Evolutionary conservation across 2,888 invertebrate species (phyloP).

Genomic region (Agrenia bidenticulata): DNA sequence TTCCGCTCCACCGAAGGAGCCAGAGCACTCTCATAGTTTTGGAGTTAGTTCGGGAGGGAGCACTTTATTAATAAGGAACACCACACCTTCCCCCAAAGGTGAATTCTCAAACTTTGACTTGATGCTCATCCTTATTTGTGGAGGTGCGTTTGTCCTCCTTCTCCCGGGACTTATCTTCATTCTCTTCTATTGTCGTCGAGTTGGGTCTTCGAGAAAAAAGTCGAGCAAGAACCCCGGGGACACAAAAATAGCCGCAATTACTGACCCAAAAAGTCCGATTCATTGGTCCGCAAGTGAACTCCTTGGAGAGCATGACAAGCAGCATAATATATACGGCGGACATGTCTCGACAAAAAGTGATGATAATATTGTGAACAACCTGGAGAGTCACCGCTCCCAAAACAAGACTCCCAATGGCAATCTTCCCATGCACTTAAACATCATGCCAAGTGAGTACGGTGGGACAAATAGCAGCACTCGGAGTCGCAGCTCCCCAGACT

Average conservation of each 20-base stretch:
- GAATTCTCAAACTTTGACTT: slow-evolving; percentile 47
- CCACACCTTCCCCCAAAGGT: slow-evolving; percentile 48
- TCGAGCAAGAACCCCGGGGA: slow-evolving; percentile 45
- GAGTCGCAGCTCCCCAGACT: slow-evolving; percentile 49
- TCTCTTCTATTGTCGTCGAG: slow-evolving; percentile 47
- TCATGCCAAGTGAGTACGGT: slow-evolving; percentile 44
- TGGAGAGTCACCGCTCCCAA: slow-evolving; percentile 12
- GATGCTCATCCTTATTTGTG: slow-evolving; percentile 48
- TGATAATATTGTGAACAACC: slow-evolving; percentile 31
- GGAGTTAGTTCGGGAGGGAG: slow-evolving; percentile 40
- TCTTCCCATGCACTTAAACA: slow-evolving; percentile 44
- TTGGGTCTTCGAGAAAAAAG: slow-evolving; percentile 43
- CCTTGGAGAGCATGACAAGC: slow-evolving; percentile 62
- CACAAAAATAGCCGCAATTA: slow-evolving; percentile 51
- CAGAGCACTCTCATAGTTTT: slow-evolving; percentile 36
- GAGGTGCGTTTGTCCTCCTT: slow-evolving; percentile 47
- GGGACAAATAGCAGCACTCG: slow-evolving; percentile 43
- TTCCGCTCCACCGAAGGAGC: slow-evolving; percentile 45
- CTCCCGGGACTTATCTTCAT: slow-evolving; percentile 47
- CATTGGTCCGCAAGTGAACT: slow-evolving; percentile 64
- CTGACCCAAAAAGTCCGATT: slow-evolving; percentile 51
- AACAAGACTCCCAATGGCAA: slow-evolving; percentile 26
- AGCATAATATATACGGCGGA: slow-evolving; percentile 59
- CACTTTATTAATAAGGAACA: slow-evolving; percentile 44
- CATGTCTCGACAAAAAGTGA: slow-evolving; percentile 44